Base-by-base conservation (phyloP, 2,113 vertebrate genomes). In the Furnarius figulus region DNA sequence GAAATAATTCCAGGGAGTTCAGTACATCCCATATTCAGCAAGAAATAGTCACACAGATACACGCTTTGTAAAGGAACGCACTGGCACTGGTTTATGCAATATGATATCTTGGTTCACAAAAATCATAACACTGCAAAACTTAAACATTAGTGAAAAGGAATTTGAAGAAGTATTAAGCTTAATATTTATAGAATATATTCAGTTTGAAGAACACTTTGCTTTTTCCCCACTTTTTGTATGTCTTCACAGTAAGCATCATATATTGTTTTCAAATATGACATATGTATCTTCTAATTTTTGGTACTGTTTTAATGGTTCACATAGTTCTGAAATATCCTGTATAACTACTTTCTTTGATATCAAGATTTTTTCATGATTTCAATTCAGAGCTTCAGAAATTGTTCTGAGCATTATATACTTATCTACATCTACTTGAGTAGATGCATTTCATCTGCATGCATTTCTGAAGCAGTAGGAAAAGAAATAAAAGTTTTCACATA, bases 161-260 rank as follows among this genome's bases (percentile, higher is more conserved):
- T 33, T 62, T 78, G 10, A 72, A 71, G 25, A 84, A 76, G 4
- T 4, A 77, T 18, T 63, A n/a, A 71, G 6, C 3, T 92, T 77
- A 63, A 24, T 33, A 4, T 50, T 46, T 22, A 47, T 24, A n/a
- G 13, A 61, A 66, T 30, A 73, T 37, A 35, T 59, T 63, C 9
- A 70, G 7, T 53, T 11, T n/a, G 31, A 72, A 70, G 2, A 58
- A 40, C 0, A 0, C 2, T 46, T 85, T 9, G 0, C 8, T 80
- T 59, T 55, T 56, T 20, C 10, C n/a, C 44, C 6, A 46, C 6
- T 40, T 50, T 63, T 4, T 40, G 2, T 67, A 30, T 72, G 8
- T 90, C 9, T 73, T 49, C 42, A 40, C 6, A 53, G 5, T 76
- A 53, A 62, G 14, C 3, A 46, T 71, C 12, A 40, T n/a, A 23